Percentiles rank a stretch among this genome's conserved stretches.
Evolutionary conservation across 2,113 vertebrate species (phyloP).

Genomic region (Chlorodrepanis virens): DNA sequence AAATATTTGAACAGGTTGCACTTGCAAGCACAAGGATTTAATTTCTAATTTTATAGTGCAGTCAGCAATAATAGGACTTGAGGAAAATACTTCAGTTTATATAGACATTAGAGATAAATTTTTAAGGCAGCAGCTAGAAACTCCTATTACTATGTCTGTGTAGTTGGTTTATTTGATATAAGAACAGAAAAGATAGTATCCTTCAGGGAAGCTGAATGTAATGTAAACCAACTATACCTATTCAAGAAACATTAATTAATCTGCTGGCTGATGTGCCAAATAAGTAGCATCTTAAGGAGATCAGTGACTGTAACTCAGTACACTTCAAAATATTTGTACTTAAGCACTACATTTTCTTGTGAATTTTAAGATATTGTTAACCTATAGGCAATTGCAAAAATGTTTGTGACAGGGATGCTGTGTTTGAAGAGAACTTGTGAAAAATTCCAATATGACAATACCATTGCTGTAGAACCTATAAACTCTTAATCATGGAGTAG

Average conservation of each 20-base stretch:
- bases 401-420: neutral
- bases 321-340: neutral
- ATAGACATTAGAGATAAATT: neutral
- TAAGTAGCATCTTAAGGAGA: neutral
- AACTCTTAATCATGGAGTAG: neutral
- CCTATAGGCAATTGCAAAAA: neutral
- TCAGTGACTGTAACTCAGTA: neutral
- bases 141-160: neutral
- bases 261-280: neutral
- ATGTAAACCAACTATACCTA: neutral
- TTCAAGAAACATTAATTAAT: neutral
- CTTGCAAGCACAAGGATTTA: neutral
- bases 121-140: neutral
- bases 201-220: neutral
- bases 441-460: neutral
- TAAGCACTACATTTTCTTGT: neutral
- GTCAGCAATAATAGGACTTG: neutral
- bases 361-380: neutral
- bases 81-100: neutral
- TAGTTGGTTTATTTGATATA: neutral
- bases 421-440: neutral
- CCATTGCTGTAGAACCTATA: neutral
- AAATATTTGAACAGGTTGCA: neutral
- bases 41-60: neutral
- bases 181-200: neutral